phyloP scores from a whole-genome alignment of 2,113 vertebrate species.

The Mixornis gularis region DNA sequence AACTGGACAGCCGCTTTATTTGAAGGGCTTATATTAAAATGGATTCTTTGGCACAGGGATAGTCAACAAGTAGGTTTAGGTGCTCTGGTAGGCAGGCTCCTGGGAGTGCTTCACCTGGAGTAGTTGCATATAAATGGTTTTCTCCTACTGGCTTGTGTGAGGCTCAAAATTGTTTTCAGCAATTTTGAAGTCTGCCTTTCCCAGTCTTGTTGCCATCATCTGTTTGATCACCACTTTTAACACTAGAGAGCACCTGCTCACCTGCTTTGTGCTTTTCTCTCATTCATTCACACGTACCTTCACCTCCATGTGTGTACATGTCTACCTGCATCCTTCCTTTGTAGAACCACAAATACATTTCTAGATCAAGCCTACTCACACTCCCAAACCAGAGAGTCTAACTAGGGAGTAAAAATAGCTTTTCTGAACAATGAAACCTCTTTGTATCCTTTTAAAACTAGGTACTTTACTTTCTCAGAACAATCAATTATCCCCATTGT shows the following conservation, averaged over 20 bases:
- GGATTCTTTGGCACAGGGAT: background rate
- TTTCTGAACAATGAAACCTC: background rate
- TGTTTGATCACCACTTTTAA: conserved; percentile 17
- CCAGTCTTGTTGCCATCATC: background rate
- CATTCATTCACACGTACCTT: background rate
- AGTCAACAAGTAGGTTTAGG: background rate
- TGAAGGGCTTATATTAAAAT: background rate
- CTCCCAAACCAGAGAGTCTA: background rate
- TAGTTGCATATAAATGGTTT: background rate
- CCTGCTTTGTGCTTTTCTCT: conserved; percentile 47
- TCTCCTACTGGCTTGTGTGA: background rate
- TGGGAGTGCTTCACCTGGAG: background rate
- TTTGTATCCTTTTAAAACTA: background rate
- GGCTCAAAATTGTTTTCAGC: background rate
- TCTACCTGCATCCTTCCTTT: background rate
- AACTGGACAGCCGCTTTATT: background rate
- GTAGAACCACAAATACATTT: background rate
- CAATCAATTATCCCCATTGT: background rate
- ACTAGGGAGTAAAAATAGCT: background rate
- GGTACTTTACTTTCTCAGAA: background rate
- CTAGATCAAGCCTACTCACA: background rate
- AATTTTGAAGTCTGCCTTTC: background rate
- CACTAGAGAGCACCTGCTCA: conserved; percentile 58
- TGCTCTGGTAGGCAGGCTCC: background rate
- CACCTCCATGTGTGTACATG: background rate